Evolutionary conservation across 2,113 vertebrate genomes (phyloP).

Genomic region (Pholis gunnellus): DNA sequence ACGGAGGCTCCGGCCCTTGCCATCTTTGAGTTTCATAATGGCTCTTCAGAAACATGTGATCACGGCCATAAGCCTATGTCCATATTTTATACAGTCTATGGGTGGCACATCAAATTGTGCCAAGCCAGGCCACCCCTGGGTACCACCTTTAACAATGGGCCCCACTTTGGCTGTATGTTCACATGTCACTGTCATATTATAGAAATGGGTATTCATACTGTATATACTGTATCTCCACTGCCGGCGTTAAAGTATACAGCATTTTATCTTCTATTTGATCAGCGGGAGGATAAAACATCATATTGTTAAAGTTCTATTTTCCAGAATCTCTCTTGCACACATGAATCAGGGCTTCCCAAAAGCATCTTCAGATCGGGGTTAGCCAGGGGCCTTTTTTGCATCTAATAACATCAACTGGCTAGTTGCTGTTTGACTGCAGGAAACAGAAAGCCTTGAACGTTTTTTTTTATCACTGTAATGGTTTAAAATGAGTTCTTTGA

Average conservation of each 20-base stretch:
- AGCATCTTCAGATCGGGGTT: constrained; percentile 20
- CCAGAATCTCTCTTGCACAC: constrained; percentile 1
- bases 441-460: background rate
- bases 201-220: background rate
- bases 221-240: background rate
- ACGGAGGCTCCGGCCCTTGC: too few relatives aligned
- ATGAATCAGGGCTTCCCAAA: constrained; percentile 22
- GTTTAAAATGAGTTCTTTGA: constrained; percentile 15
- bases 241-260: background rate
- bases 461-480: constrained; percentile 5
- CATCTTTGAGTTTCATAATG: too few relatives aligned
- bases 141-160: too few relatives aligned
- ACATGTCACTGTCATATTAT: background rate
- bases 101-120: too few relatives aligned
- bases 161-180: too few relatives aligned
- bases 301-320: constrained; percentile 2
- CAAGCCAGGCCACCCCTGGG: too few relatives aligned
- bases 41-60: too few relatives aligned
- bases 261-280: constrained; percentile 21
- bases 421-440: constrained; percentile 15
- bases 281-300: background rate
- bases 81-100: too few relatives aligned
- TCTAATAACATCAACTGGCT: constrained; percentile 28
- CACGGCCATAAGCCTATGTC: too few relatives aligned
- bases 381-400: constrained; percentile 38